A percentile compares a stretch with the other conserved stretches of the same genome.
These are phyloP conservation scores for Clarias macrocephalus DNA, from an alignment of 2,113 vertebrate species.

Conservation along the genomic window DNA sequence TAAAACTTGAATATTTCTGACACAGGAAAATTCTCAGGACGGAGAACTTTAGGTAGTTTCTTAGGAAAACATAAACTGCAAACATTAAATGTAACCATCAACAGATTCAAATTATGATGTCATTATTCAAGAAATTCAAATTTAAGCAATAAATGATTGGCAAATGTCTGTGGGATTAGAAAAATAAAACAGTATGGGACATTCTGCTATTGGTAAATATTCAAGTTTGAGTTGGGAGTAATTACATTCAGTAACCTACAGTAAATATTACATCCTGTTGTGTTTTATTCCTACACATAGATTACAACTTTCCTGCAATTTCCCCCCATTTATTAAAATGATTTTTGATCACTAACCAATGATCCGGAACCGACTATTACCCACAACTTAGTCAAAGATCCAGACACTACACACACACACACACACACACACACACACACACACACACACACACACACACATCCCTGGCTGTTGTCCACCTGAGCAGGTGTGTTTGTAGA, in stretches of 20 bases:
- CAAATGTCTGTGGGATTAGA: background rate
- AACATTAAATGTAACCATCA: background rate
- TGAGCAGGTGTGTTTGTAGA: background rate
- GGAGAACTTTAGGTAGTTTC: no score
- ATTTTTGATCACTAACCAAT: background rate
- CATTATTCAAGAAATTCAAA: background rate
- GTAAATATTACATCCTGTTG: background rate
- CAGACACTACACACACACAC: no score
- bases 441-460: slow-evolving; percentile 8
- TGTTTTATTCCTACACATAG: background rate
- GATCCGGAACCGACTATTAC: background rate
- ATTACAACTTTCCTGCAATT: background rate
- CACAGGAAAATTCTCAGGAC: no score
- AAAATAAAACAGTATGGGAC: background rate
- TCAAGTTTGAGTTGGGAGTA: background rate
- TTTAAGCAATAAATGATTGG: background rate
- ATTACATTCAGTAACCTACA: background rate
- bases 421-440: background rate
- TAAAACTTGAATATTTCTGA: no score
- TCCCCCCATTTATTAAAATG: background rate
- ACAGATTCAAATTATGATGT: background rate
- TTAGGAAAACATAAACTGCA: no score
- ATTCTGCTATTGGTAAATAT: background rate
- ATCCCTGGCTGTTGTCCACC: slow-evolving; percentile 12
- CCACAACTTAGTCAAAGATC: background rate